Conservation (phyloP, 2,888 invertebrate species). For the Platycheirus albimanus region DNA sequence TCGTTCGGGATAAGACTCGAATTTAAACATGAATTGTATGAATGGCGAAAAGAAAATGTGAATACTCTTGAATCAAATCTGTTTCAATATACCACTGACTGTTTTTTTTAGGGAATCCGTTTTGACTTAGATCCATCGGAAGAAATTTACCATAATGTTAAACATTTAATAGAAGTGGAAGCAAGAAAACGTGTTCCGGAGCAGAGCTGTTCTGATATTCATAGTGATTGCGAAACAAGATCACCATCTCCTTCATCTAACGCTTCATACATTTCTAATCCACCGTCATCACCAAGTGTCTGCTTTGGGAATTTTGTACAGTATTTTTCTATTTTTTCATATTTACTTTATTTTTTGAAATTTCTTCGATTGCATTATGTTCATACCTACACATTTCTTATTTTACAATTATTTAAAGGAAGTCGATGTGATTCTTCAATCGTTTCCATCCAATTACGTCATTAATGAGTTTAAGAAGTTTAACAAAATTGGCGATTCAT, state of each 20-base stretch:
- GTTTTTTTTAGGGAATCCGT: not conserved
- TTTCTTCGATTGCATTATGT: no score
- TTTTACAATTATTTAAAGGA: conserved; percentile 19
- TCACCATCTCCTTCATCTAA: conserved; percentile 8
- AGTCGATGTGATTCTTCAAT: conserved; percentile 3
- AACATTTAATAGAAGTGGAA: conserved; percentile 20
- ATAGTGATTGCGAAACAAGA: no score
- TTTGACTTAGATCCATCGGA: conserved; percentile 12
- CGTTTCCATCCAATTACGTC: conserved; percentile 7
- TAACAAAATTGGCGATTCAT: conserved; percentile 27
- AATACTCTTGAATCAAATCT: conserved; percentile 7
- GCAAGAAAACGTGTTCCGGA: conserved; percentile 10
- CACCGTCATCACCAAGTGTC: conserved; percentile 22
- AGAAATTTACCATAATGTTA: not conserved
- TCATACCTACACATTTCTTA: no score
- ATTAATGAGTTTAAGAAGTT: conserved; percentile 6
- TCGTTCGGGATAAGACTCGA: conserved; percentile 18
- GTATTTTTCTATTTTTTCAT: not conserved
- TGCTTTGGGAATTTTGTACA: conserved; percentile 17
- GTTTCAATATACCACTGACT: conserved; percentile 3
- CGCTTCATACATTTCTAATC: conserved; percentile 16
- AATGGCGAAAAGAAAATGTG: conserved; percentile 15
- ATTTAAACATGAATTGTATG: conserved; percentile 18
- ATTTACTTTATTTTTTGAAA: not conserved
- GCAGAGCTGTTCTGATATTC: not conserved